phyloP scores from a whole-genome alignment of 2,888 invertebrate genomes.

The Ypsolopha sequella region DNA sequence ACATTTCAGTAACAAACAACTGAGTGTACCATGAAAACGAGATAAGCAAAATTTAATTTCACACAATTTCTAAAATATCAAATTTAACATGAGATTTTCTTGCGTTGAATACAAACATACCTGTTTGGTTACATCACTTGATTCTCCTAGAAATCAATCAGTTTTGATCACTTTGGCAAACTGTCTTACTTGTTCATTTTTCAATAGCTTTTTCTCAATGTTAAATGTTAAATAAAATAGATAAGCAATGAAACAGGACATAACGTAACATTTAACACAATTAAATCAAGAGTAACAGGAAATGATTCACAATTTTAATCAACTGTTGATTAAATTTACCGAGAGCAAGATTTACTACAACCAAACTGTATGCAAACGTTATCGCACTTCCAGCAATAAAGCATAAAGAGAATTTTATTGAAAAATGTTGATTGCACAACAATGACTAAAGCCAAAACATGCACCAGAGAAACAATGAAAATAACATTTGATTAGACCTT shows the following conservation, averaged over 20 bases:
- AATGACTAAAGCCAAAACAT: slow-evolving; percentile 47
- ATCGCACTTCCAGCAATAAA: slow-evolving; percentile 40
- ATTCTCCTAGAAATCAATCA: too few relatives aligned
- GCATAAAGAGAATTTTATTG: slow-evolving; percentile 60
- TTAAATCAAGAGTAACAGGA: slow-evolving; percentile 18
- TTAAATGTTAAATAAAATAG: too few relatives aligned
- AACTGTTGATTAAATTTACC: slow-evolving; percentile 37
- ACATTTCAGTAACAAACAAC: too few relatives aligned
- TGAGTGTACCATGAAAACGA: too few relatives aligned
- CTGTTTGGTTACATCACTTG: too few relatives aligned
- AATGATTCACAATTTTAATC: slow-evolving; percentile 43
- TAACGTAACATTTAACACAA: not conserved
- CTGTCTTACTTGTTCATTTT: too few relatives aligned
- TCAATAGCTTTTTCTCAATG: too few relatives aligned
- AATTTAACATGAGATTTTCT: too few relatives aligned
- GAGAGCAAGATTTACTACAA: slow-evolving; percentile 7
- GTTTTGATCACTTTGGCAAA: too few relatives aligned
- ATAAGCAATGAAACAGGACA: not conserved
- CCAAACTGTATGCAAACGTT: slow-evolving; percentile 23
- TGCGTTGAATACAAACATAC: too few relatives aligned
- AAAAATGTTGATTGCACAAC: slow-evolving; percentile 63
- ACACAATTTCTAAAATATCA: too few relatives aligned
- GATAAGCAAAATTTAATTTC: too few relatives aligned
- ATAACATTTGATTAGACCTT: slow-evolving; percentile 18
- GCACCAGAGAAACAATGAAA: slow-evolving; percentile 43